Evolutionary conservation across 2,113 vertebrate genomes (phyloP).

Genomic region (Cephalopterus ornatus): DNA sequence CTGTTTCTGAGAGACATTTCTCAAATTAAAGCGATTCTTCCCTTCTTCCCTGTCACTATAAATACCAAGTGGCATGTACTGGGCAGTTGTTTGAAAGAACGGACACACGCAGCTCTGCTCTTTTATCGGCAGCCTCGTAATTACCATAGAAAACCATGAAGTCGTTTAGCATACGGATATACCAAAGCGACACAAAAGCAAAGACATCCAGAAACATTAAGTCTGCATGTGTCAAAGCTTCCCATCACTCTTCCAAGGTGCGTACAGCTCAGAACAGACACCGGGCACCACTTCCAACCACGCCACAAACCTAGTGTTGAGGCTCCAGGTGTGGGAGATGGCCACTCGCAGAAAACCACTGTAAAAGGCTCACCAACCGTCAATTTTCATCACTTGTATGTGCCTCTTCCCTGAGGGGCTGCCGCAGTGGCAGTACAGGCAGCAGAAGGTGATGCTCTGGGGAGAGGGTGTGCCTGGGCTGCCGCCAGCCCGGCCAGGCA

Average conservation of each 20-base stretch:
- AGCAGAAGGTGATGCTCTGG: not conserved
- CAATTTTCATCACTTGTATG: not conserved
- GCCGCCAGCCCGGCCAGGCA: not conserved
- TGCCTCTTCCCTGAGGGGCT: not conserved
- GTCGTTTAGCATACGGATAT: not conserved
- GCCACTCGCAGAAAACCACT: accelerated
- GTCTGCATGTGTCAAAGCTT: not conserved
- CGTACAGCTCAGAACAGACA: not conserved
- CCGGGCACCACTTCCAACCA: not conserved
- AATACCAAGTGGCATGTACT: not conserved
- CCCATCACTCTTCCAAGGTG: not conserved
- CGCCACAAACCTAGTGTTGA: accelerated
- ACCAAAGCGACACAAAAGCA: not conserved
- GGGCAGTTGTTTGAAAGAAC: not conserved
- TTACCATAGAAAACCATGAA: not conserved
- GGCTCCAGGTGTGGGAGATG: not conserved
- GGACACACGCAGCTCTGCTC: not conserved
- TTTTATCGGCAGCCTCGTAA: not conserved
- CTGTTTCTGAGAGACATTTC: constrained; percentile 42
- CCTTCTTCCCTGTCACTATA: constrained; percentile 5
- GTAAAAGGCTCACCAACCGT: not conserved
- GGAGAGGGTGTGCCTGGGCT: not conserved
- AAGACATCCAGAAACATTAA: not conserved
- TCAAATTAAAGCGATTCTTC: not conserved
- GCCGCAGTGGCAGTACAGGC: not conserved